These are phyloP conservation scores for Bubo bubo DNA, from an alignment of 2,113 vertebrate genomes.

Conservation along the genomic window DNA sequence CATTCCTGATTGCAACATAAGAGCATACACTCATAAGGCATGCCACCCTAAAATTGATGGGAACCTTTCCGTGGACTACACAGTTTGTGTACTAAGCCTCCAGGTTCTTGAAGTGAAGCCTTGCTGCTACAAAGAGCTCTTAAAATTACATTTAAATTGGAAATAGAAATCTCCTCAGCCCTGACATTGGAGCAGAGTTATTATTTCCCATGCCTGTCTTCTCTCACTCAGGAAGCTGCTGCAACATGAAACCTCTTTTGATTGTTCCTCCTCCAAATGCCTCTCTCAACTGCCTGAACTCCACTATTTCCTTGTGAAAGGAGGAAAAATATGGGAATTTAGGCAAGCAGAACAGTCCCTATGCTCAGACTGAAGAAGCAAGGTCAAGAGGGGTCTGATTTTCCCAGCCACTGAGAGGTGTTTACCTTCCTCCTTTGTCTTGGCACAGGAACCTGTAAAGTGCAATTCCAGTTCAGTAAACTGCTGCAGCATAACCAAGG, in stretches of 20 bases:
- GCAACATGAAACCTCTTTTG: slow-evolving; percentile 54
- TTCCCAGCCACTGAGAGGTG: background rate
- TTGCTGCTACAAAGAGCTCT: slow-evolving; percentile 7
- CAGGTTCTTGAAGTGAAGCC: slow-evolving; percentile 25
- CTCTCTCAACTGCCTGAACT: background rate
- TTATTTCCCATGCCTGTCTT: slow-evolving; percentile 46
- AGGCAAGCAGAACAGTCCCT: background rate
- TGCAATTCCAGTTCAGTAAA: background rate
- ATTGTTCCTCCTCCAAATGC: slow-evolving; percentile 43
- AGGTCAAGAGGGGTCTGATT: slow-evolving; percentile 21
- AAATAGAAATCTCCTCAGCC: slow-evolving; percentile 50
- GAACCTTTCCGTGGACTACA: slow-evolving; percentile 25
- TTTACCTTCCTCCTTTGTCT: background rate
- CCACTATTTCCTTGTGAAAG: slow-evolving; percentile 3
- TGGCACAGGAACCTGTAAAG: background rate
- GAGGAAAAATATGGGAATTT: slow-evolving; percentile 1
- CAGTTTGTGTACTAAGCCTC: slow-evolving; percentile 34
- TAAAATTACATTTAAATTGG: slow-evolving; percentile 69
- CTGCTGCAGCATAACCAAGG: background rate
- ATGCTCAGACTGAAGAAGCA: background rate
- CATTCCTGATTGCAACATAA: background rate
- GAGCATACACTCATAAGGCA: background rate
- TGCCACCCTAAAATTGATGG: background rate
- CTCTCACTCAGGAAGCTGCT: slow-evolving; percentile 18
- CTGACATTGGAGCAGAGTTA: slow-evolving; percentile 21